Evolutionary conservation across 2,888 invertebrate genomes (phyloP).

Genomic region (Acanthopleura granulata): DNA sequence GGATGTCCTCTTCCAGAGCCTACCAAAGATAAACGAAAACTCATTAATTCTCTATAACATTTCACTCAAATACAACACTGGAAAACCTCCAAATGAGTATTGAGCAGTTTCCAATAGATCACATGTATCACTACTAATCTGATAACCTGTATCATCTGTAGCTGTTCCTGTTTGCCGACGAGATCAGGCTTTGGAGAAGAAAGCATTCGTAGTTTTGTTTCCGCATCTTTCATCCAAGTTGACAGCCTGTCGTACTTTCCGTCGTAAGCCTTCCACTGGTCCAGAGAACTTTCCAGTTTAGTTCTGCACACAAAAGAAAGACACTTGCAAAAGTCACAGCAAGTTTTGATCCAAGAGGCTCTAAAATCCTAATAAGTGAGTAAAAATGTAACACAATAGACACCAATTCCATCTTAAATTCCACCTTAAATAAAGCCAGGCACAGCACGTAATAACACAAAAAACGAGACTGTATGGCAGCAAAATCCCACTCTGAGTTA

Average conservation of each 20-base stretch:
- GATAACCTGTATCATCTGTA: conserved; percentile 78
- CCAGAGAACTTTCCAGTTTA: conserved; percentile 58
- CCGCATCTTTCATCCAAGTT: conserved; percentile 88
- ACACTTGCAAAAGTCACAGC: neutral
- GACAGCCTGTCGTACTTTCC: conserved; percentile 82
- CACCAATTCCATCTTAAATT: too few species aligned
- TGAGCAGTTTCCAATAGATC: too few species aligned
- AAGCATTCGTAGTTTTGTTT: conserved; percentile 83
- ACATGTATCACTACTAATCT: neutral
- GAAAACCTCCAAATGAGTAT: too few species aligned
- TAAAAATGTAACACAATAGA: too few species aligned
- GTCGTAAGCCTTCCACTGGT: conserved; percentile 84
- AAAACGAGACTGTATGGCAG: too few species aligned
- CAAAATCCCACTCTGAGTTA: too few species aligned
- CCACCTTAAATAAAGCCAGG: too few species aligned
- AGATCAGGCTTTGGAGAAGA: conserved; percentile 86
- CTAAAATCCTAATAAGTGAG: too few species aligned
- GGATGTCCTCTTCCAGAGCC: conserved; percentile 83
- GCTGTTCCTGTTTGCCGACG: conserved; percentile 83
- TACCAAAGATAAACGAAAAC: conserved; percentile 36
- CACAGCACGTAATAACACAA: too few species aligned
- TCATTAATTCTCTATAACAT: too few species aligned
- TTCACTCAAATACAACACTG: too few species aligned
- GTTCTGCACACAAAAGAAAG: conserved; percentile 36
- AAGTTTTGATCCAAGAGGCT: too few species aligned